Conservation (phyloP, 1,140 invertebrate species). For the Bathynomus jamesi region DNA sequence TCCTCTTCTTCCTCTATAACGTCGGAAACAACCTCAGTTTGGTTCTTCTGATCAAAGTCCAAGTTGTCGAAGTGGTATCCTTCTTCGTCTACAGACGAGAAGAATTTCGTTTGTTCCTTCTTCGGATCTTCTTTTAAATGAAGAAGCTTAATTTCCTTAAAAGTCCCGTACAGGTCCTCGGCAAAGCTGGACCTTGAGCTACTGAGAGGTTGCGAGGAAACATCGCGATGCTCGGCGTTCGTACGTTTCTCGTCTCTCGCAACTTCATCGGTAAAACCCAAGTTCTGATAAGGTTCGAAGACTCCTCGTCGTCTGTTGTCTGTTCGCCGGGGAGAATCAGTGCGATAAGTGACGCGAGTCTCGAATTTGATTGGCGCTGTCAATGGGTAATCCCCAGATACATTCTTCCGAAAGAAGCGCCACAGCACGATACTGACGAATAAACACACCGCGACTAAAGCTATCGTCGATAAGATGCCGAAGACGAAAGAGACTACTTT, state of each 20-base stretch:
- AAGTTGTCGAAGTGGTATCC: slow-evolving; percentile 33
- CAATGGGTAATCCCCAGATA: neutral
- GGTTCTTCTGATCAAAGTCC: slow-evolving; percentile 16
- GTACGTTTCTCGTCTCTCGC: neutral
- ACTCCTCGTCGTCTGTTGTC: neutral
- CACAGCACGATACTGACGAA: neutral
- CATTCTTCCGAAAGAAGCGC: no score
- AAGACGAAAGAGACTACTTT: neutral
- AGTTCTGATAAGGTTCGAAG: neutral
- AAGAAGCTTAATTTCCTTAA: neutral
- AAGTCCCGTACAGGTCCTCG: neutral
- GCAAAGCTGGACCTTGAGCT: neutral
- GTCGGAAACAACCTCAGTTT: neutral
- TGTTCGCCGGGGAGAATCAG: neutral
- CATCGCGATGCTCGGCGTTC: no score
- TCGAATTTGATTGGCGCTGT: neutral
- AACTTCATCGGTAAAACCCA: neutral
- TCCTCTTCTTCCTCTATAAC: slow-evolving; percentile 2
- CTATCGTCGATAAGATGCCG: neutral
- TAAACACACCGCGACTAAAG: neutral
- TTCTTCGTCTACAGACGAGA: slow-evolving; percentile 31
- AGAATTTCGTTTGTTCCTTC: slow-evolving; percentile 1
- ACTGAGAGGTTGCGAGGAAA: no score
- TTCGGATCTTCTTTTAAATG: neutral
- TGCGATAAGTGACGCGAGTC: neutral